Conservation (phyloP, 2,113 vertebrate genomes). For the Sus scrofa region DNA sequence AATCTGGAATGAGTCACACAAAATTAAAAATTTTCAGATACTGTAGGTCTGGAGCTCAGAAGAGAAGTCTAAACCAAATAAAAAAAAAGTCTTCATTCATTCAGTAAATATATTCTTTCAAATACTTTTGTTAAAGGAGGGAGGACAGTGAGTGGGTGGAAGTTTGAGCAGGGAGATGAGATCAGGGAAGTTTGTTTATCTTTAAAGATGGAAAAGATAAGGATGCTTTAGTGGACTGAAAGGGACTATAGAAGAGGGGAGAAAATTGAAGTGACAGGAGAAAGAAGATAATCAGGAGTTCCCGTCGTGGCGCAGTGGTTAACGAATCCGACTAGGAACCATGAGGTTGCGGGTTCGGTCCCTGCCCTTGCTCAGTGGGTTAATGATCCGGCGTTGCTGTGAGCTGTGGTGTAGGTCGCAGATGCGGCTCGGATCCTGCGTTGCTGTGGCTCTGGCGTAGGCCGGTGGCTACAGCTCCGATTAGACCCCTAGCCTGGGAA, state of each 20-base stretch:
- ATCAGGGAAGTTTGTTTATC: constrained; percentile 10
- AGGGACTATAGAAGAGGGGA: not conserved
- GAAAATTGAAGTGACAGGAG: not conserved
- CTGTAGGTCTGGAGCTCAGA: not conserved
- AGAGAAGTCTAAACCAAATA: constrained; percentile 12
- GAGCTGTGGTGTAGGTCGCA: no score
- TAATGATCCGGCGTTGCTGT: no score
- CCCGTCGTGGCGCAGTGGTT: no score
- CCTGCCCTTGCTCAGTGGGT: no score
- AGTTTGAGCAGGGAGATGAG: not conserved
- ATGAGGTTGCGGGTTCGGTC: no score
- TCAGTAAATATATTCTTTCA: constrained; percentile 23
- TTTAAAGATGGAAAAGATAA: not conserved
- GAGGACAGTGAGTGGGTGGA: not conserved
- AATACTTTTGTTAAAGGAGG: not conserved
- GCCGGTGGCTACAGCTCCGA: no score
- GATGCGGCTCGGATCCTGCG: no score
- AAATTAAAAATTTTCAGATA: not conserved
- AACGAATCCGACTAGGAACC: no score
- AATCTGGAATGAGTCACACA: not conserved
- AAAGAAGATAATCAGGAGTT: not conserved
- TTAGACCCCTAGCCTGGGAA: no score
- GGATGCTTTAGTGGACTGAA: not conserved
- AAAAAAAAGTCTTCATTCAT: not conserved
- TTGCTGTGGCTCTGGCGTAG: no score